Evolutionary conservation across 2,113 vertebrate genomes (phyloP).

Genomic region (Axis porcinus): DNA sequence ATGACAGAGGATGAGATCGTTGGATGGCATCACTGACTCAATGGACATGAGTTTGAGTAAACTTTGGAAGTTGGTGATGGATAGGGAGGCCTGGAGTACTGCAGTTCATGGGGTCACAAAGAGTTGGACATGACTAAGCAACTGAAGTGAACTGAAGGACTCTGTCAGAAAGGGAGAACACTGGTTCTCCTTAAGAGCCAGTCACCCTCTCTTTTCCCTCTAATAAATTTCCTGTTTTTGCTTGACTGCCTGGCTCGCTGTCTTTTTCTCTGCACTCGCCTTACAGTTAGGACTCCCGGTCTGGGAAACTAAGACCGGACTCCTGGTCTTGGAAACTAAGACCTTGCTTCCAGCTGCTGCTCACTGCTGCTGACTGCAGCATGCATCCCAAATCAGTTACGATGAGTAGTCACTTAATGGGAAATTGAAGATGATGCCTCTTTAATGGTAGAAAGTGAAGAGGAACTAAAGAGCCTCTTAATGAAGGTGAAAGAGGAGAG

Average conservation of each 20-base stretch:
- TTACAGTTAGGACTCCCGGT: background rate
- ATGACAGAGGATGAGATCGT: background rate
- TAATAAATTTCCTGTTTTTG: background rate
- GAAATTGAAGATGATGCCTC: background rate
- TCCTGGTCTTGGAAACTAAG: background rate
- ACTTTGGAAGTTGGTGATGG: background rate
- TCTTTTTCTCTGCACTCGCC: background rate
- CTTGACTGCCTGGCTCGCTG: background rate
- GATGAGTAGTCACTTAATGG: background rate
- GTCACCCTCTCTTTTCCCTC: background rate
- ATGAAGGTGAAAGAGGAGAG: background rate
- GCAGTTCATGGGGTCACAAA: background rate
- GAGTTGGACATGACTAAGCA: background rate
- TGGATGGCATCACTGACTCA: background rate
- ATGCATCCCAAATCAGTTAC: background rate
- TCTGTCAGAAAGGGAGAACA: rapidly evolving
- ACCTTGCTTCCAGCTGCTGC: background rate
- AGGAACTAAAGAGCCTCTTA: background rate
- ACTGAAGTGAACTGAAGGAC: background rate
- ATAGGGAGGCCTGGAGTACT: background rate
- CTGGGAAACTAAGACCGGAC: background rate
- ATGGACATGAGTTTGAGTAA: background rate
- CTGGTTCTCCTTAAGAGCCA: background rate
- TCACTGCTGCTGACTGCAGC: background rate
- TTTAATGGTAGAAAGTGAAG: background rate